These are phyloP conservation scores for Argyresthia goedartella DNA, from an alignment of 2,888 invertebrate species.

Conservation along the genomic window DNA sequence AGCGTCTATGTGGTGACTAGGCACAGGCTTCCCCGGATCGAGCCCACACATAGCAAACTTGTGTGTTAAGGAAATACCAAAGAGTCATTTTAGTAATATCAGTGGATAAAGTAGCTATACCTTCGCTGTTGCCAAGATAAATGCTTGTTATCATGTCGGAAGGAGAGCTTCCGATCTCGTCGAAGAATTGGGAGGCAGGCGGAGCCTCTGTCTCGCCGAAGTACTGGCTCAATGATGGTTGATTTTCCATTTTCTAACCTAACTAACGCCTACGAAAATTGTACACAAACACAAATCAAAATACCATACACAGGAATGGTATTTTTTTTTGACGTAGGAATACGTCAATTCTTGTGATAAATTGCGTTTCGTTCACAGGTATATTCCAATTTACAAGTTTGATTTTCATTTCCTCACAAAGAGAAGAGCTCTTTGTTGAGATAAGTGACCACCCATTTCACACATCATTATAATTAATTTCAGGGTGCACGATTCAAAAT, in stretches of 20 bases:
- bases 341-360: no score
- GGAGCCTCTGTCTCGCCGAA: slow-evolving; percentile 58
- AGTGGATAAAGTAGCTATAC: slow-evolving; percentile 17
- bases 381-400: no score
- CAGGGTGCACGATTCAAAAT: no score
- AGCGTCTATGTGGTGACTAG: no score
- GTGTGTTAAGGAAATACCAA: neutral
- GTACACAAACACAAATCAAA: neutral
- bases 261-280: no score
- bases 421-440: no score
- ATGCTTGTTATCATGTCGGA: slow-evolving; percentile 63
- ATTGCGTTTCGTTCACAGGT: no score
- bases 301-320: neutral
- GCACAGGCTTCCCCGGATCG: no score
- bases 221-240: slow-evolving; percentile 70
- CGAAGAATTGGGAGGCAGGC: slow-evolving; percentile 60
- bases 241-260: slow-evolving; percentile 62
- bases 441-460: no score
- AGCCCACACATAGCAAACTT: no score
- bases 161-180: slow-evolving; percentile 59
- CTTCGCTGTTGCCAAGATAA: slow-evolving; percentile 51
- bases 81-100: neutral
- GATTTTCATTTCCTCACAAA: no score
- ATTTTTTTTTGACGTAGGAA: slow-evolving; percentile 5
- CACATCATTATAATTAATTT: no score